Conservation (phyloP, 1,140 invertebrate genomes). For the Pseudomyrmex dendroicus region DNA sequence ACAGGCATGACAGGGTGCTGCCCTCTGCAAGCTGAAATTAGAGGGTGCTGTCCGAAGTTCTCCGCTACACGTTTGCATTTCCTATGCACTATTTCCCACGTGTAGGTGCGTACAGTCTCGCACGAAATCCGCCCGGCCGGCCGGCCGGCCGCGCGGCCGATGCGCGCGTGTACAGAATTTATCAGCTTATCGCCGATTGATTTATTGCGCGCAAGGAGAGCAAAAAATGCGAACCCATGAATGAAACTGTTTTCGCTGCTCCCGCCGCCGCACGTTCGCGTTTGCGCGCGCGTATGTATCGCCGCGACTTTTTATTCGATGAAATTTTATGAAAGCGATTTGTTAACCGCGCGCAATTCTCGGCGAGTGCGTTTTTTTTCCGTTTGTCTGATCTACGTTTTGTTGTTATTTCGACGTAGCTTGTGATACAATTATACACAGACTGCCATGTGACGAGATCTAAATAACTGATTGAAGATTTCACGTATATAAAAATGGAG, state of each 20-base stretch:
- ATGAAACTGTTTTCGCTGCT: constrained; percentile 71
- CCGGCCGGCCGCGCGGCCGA: too few relatives aligned
- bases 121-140: constrained; percentile 29
- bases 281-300: constrained; percentile 25
- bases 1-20: constrained; percentile 76
- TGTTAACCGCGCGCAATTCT: constrained; percentile 63
- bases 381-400: not conserved
- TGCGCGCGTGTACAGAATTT: constrained; percentile 58
- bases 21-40: constrained; percentile 79
- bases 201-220: constrained; percentile 58
- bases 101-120: constrained; percentile 73
- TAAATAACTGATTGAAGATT: constrained; percentile 5
- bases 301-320: constrained; percentile 54
- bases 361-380: constrained; percentile 36
- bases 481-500: not conserved
- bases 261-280: constrained; percentile 29
- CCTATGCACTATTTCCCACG: constrained; percentile 79
- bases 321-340: constrained; percentile 72
- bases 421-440: constrained; percentile 8
- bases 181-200: constrained; percentile 66
- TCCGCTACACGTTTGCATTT: constrained; percentile 80
- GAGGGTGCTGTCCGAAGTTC: constrained; percentile 79
- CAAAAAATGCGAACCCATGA: constrained; percentile 64
- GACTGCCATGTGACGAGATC: not conserved
- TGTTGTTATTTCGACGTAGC: constrained; percentile 29